Evolutionary conservation across 2,888 invertebrate genomes (phyloP).

Genomic region (Drosophila pseudotalamancana): DNA sequence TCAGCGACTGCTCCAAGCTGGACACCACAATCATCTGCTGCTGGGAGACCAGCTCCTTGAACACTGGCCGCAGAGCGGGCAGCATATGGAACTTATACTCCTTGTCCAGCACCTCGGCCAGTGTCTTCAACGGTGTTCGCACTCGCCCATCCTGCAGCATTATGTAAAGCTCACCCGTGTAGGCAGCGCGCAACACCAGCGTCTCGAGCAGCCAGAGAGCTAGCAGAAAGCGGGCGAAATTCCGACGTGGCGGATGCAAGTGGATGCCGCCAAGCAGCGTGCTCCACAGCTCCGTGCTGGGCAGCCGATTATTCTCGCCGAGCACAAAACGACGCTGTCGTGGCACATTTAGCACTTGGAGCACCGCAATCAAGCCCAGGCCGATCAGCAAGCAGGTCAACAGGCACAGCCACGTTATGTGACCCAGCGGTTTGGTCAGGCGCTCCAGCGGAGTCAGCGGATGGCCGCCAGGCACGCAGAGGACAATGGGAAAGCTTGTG

Average conservation of each 20-base stretch:
- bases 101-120: slow-evolving; percentile 64
- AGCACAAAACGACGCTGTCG: slow-evolving; percentile 61
- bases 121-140: slow-evolving; percentile 44
- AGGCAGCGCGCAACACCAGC: slow-evolving; percentile 75
- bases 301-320: slow-evolving; percentile 66
- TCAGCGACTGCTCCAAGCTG: neutral
- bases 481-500: slow-evolving; percentile 65
- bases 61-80: slow-evolving; percentile 43
- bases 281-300: slow-evolving; percentile 68
- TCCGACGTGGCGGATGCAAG: slow-evolving; percentile 62
- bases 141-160: slow-evolving; percentile 77
- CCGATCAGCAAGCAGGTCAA: slow-evolving; percentile 54
- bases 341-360: slow-evolving; percentile 22
- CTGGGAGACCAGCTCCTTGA: slow-evolving; percentile 29
- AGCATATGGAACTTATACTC: slow-evolving; percentile 62
- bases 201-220: slow-evolving; percentile 75
- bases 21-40: neutral
- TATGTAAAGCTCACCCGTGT: slow-evolving; percentile 74
- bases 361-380: slow-evolving; percentile 49
- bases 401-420: slow-evolving; percentile 75
- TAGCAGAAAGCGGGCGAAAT: slow-evolving; percentile 80
- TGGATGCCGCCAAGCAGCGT: slow-evolving; percentile 67
- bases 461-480: slow-evolving; percentile 70
- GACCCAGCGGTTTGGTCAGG: slow-evolving; percentile 73
- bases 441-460: slow-evolving; percentile 70